These are phyloP conservation scores for Turritopsis rubra DNA, from an alignment of 30 jellyfish, hydroid and myxozoan genomes.

Conservation along the genomic window DNA sequence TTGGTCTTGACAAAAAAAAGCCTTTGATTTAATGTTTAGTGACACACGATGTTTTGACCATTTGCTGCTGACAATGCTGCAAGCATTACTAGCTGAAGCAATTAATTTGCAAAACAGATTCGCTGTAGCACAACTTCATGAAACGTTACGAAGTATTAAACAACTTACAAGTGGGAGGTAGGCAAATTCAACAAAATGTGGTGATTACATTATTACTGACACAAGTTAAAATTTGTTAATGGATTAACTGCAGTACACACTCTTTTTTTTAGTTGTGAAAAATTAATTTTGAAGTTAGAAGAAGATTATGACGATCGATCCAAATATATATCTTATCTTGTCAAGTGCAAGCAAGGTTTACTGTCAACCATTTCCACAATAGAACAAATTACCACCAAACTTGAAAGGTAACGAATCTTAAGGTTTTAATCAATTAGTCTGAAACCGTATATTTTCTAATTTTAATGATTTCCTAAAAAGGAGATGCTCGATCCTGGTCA, in stretches of 20 bases:
- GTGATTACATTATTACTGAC: not conserved
- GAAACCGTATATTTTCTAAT: no score
- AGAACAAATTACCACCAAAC: slow-evolving; percentile 77
- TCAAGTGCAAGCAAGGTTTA: slow-evolving; percentile 75
- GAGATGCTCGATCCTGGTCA: no score
- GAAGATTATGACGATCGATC: slow-evolving; percentile 84
- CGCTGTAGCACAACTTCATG: slow-evolving; percentile 96
- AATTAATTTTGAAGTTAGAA: slow-evolving; percentile 58
- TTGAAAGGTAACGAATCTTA: slow-evolving; percentile 60
- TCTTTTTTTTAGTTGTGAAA: slow-evolving; percentile 67
- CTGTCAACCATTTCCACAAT: slow-evolving; percentile 66
- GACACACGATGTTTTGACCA: slow-evolving; percentile 63
- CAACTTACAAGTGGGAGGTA: slow-evolving; percentile 86
- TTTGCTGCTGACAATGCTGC: slow-evolving; percentile 80
- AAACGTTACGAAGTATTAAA: slow-evolving; percentile 90
- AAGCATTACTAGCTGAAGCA: slow-evolving; percentile 96
- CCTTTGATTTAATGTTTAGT: slow-evolving; percentile 33
- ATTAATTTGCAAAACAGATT: slow-evolving; percentile 90
- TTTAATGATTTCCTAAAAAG: no score
- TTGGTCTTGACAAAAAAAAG: not conserved
- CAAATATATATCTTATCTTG: slow-evolving; percentile 68
- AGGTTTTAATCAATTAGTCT: no score
- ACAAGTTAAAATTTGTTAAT: not conserved
- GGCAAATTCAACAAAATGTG: no score
- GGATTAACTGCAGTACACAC: no score